Base-by-base conservation (phyloP, 2,888 invertebrate genomes). In the Eristalis tenax region DNA sequence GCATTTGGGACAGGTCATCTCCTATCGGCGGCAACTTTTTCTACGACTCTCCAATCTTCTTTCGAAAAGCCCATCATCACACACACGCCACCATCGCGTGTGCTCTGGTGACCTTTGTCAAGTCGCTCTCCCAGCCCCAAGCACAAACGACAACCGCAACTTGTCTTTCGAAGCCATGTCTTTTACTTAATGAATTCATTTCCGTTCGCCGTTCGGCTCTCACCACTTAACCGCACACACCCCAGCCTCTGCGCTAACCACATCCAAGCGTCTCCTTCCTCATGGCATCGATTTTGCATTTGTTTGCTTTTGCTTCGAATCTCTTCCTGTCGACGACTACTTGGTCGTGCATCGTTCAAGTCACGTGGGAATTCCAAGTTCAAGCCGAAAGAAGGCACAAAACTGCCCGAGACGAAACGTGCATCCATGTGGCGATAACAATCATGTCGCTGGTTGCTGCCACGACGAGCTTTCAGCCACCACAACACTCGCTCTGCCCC, bases 341-440 rank as follows among this genome's bases (percentile, higher is more conserved):
- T 64, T 50, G 28, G 82, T 78, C 74, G 74, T 82, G 65, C 82
- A 74, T 65, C 50, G 77, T 15, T 78, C 23, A 75, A 65, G 78
- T 86, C 85, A 86, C 85, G 82, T 86, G 85, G 82, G 82, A 86
- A 86, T 70, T 82, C 74, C 85, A 86, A 86, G 85, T 86, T 86
- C 82, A 86, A 78, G 63, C 69, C 28, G 43, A 74, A 79, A 74
- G 82, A 64, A 74, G 85, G 85, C 35, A 65, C 64, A 68, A 23
- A 22, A 40, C 66, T 68, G 18, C 69, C 64, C 35, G 32, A 22
- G 57, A 70, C 38, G 35, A 74, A 82, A 86, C 85, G 85, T 86
- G 85, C 78, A 82, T 82, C 66, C 38, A 74, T 74, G 74, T 66
- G 59, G 59, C 74, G 85, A 85, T 85, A 82, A 76, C 73, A 82